Evolutionary conservation across 2,113 vertebrate species (phyloP).

Genomic region (Leucosticte australis): DNA sequence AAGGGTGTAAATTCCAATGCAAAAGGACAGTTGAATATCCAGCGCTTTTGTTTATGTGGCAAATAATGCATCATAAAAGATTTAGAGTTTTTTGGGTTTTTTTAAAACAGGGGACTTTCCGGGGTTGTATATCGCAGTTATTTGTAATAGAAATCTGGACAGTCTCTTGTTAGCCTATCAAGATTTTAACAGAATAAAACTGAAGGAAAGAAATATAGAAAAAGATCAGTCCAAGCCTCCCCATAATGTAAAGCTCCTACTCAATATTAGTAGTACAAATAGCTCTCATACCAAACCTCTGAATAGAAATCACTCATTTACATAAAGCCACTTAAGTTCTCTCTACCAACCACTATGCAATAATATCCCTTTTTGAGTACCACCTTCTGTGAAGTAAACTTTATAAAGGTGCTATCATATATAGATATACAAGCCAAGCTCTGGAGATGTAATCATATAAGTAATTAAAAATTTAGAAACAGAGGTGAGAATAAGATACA

Average conservation of each 20-base stretch:
- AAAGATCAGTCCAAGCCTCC: not conserved
- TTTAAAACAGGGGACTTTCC: not conserved
- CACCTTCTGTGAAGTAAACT: not conserved
- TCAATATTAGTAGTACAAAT: not conserved
- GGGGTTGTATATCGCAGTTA: not conserved
- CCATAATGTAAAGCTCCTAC: not conserved
- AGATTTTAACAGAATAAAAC: not conserved
- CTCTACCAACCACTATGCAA: not conserved
- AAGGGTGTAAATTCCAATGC: not conserved
- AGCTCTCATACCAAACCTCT: not conserved
- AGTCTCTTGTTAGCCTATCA: not conserved
- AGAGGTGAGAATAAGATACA: not conserved
- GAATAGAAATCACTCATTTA: not conserved
- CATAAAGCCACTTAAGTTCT: not conserved
- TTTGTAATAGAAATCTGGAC: not conserved
- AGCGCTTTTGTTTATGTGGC: not conserved
- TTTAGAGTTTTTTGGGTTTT: not conserved
- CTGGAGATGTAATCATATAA: not conserved
- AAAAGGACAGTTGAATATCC: not conserved
- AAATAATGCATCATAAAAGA: constrained; percentile 10
- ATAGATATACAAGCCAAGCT: not conserved
- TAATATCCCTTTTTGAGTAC: not conserved
- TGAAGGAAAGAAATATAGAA: not conserved
- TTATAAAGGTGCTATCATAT: not conserved
- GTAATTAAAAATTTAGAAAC: not conserved